These are phyloP conservation scores for Sarcophaga subvicina DNA, from an alignment of 2,888 invertebrate species.

Conservation along the genomic window DNA sequence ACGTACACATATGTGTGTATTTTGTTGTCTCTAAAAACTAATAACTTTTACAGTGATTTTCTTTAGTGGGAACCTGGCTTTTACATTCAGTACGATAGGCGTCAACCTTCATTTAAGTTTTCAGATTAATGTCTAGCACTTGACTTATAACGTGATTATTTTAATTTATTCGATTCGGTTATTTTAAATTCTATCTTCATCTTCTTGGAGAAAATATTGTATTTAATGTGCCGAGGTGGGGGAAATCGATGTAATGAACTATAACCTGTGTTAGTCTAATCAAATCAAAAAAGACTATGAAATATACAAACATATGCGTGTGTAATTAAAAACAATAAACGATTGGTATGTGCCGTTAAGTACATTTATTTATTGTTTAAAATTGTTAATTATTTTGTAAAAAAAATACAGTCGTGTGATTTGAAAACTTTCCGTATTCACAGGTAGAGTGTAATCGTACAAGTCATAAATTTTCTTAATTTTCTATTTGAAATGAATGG, in stretches of 20 bases:
- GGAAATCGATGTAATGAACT: not conserved
- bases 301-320: not conserved
- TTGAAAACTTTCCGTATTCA: conserved; percentile 21
- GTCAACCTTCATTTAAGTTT: conserved; percentile 2
- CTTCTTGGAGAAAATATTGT: conserved; percentile 14
- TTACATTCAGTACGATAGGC: conserved; percentile 3
- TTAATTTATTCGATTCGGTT: not conserved
- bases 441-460: conserved; percentile 10
- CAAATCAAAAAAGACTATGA: not conserved
- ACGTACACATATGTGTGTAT: too few relatives aligned
- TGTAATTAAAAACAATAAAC: conserved; percentile 5
- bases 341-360: conserved; percentile 55
- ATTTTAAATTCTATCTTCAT: conserved; percentile 44
- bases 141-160: not conserved
- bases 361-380: conserved; percentile 46
- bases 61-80: conserved; percentile 38
- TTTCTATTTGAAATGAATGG: conserved; percentile 37
- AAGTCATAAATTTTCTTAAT: conserved; percentile 44
- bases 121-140: conserved; percentile 37
- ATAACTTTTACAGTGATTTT: too few relatives aligned
- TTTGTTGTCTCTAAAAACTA: too few relatives aligned
- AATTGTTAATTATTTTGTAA: conserved; percentile 37
- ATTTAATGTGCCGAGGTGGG: not conserved
- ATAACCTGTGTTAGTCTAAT: not conserved
- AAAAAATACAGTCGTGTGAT: conserved; percentile 40